A percentile compares a stretch with the other conserved stretches of the same genome.
Evolutionary conservation across 2,888 invertebrate genomes (phyloP).

Genomic region (Geotrupes spiniger): DNA sequence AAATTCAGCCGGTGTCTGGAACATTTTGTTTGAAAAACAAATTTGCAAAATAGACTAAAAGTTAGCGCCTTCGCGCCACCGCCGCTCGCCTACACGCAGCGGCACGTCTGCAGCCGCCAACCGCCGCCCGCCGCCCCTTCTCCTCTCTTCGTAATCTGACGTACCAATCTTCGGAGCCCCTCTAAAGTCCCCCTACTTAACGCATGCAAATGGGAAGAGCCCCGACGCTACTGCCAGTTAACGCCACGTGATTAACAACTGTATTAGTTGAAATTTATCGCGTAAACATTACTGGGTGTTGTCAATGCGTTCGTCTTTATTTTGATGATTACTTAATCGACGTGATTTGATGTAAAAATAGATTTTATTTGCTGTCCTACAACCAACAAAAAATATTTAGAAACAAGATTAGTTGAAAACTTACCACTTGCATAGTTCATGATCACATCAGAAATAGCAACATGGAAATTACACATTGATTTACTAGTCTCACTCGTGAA

Average conservation of each 20-base stretch:
- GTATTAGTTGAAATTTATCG: no score
- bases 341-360: no score
- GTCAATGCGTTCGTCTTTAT: background rate
- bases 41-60: conserved; percentile 48
- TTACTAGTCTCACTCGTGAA: no score
- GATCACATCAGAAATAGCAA: no score
- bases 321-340: no score
- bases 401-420: no score
- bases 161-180: conserved; percentile 9
- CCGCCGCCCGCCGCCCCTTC: conserved; percentile 23
- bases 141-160: conserved; percentile 22
- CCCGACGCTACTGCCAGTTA: no score
- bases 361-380: no score
- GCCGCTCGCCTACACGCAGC: conserved; percentile 14
- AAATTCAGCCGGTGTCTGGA: conserved; percentile 43
- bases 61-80: conserved; percentile 29
- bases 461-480: no score
- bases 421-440: no score
- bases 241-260: no score
- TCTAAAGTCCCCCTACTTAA: conserved; percentile 4
- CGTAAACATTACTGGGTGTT: background rate
- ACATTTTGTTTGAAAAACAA: conserved; percentile 49
- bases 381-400: no score
- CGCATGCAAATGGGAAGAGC: conserved; percentile 10
- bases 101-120: conserved; percentile 1